These are phyloP conservation scores for Dermatemys mawii DNA, from an alignment of 2,113 vertebrate species.

Conservation along the genomic window DNA sequence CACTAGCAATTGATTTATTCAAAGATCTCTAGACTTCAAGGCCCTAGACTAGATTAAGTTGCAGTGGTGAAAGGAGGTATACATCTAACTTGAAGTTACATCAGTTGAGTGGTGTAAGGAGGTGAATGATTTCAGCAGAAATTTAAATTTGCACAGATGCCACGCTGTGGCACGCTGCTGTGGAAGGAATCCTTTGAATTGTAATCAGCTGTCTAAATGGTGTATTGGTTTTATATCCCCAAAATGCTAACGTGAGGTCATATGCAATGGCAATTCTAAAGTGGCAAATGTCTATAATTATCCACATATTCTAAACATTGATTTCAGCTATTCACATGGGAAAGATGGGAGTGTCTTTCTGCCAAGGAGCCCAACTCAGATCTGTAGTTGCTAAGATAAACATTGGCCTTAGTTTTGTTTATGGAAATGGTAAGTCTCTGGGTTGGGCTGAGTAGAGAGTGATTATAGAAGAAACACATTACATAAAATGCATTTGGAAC, in stretches of 20 bases:
- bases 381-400: not conserved
- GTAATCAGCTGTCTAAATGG: fast-evolving
- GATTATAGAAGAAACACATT: not conserved
- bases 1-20: not conserved
- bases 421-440: not conserved
- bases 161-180: not conserved
- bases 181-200: fast-evolving
- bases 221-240: not conserved
- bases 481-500: not conserved
- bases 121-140: not conserved
- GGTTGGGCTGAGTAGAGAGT: not conserved
- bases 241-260: fast-evolving
- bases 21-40: not conserved
- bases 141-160: fast-evolving
- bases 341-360: not conserved
- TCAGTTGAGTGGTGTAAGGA: fast-evolving
- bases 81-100: not conserved
- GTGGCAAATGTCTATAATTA: not conserved
- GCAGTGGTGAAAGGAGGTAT: not conserved
- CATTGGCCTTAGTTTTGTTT: not conserved
- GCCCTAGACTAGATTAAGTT: not conserved
- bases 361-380: not conserved
- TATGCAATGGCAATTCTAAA: not conserved
- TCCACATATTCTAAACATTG: fast-evolving
- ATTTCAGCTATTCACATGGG: not conserved